Base-by-base conservation (phyloP, 1,140 invertebrate genomes). In the Ceratina calcarata region DNA sequence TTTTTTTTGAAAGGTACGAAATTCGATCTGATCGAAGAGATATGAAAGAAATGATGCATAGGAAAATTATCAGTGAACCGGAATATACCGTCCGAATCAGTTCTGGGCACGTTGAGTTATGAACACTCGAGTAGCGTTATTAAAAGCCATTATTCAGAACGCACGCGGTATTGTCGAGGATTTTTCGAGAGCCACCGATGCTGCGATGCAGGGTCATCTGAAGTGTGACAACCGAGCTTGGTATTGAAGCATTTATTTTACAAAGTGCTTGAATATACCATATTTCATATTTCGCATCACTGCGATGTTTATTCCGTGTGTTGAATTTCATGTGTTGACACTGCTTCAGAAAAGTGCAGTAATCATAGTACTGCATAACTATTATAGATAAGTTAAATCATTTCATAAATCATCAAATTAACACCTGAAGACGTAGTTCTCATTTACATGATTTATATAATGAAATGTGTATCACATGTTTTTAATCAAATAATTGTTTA, bases 131-230 rank as follows among this genome's bases (percentile, higher is more conserved):
- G 37, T 83, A 62, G 58, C 45, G 66, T 82, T 84, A 84, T 84
- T 84, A 82, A 84, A 83, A 73, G 65, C 81, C 64, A 83, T 84
- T 84, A 84, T 73, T 84, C 82, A 84, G 20, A 83, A 82, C 60
- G 64, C 69, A 61, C 20, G n/a, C 32, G 22, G 18, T 32, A 53
- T 72, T 78, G 65, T 71, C 37, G 68, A 73, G 32, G 75, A 73
- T 68, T 78, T 78, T 78, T 68, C 37, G 18, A 62, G 76, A 82
- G 49, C 78, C 72, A 82, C 49, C 51, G 67, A 13, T 49, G 53
- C 58, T 73, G 1, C 51, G 20, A 65, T 53, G n/a, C 49, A 64
- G 10, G 0, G 2, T 49, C 22, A 2, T 22, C 18, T 37, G n/a
- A 22, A 32, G 16, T 32, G 37, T 58, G 22, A 65, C 37, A 45